phyloP scores from a whole-genome alignment of 2,797 vertebrate species.

The Psittacula echo region DNA sequence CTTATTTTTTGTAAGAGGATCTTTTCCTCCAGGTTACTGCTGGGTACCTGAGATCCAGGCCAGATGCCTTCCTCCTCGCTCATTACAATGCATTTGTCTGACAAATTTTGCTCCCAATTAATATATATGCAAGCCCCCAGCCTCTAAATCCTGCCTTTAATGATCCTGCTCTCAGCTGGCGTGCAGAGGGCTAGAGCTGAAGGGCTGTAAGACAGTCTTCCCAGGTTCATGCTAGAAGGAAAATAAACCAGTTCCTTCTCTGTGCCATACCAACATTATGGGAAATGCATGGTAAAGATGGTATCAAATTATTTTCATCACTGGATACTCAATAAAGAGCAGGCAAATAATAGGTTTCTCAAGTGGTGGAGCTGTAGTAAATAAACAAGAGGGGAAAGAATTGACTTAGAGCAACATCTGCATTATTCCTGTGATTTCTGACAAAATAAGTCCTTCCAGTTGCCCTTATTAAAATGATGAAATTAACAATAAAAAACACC shows the following conservation, averaged over 20 bases:
- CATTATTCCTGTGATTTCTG: neutral
- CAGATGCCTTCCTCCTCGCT: neutral
- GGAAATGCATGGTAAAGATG: neutral
- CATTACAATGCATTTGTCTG: neutral
- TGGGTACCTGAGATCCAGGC: neutral
- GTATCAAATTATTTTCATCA: constrained; percentile 38
- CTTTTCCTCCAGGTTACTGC: neutral
- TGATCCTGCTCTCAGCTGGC: neutral
- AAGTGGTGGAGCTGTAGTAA: neutral
- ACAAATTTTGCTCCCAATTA: constrained; percentile 18
- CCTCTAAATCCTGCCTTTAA: constrained; percentile 29
- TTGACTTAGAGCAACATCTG: neutral
- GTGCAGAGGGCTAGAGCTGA: constrained; percentile 11
- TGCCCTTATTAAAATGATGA: neutral
- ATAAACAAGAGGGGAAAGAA: neutral
- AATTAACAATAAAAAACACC: neutral
- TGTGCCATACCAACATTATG: neutral
- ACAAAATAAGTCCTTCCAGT: neutral
- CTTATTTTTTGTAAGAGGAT: neutral
- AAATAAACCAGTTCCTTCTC: neutral
- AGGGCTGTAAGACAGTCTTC: constrained; percentile 34
- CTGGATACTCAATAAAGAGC: neutral
- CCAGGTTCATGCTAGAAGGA: neutral
- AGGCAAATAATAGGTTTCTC: constrained; percentile 22
- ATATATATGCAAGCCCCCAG: neutral